phyloP scores from a whole-genome alignment of 1,140 invertebrate genomes.

The Ceratitis capitata region DNA sequence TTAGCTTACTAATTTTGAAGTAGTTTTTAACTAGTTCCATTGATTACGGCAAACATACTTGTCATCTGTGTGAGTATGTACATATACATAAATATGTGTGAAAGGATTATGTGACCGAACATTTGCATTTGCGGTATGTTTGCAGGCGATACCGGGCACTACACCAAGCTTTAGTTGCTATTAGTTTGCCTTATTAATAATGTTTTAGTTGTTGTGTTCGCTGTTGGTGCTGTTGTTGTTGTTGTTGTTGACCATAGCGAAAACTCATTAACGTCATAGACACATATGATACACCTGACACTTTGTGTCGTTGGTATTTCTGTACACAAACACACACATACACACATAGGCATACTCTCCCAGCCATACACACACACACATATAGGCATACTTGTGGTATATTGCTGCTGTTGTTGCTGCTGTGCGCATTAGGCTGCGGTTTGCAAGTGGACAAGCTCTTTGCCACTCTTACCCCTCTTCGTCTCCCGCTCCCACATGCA shows the following conservation, averaged over 20 bases:
- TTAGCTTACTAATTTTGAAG: too few relatives aligned
- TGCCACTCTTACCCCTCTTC: too few relatives aligned
- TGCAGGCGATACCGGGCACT: not conserved
- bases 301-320: too few relatives aligned
- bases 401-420: not conserved
- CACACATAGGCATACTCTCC: not conserved
- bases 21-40: too few relatives aligned
- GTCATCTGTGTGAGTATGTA: not conserved
- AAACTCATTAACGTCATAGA: constrained; percentile 26
- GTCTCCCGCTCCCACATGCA: too few relatives aligned
- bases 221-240: not conserved
- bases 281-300: constrained; percentile 18
- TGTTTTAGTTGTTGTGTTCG: not conserved
- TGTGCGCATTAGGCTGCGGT: constrained; percentile 8
- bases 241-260: not conserved
- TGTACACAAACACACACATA: not conserved
- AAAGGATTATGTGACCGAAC: constrained; percentile 18
- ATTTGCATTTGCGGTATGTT: constrained; percentile 33
- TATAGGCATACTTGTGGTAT: too few relatives aligned
- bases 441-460: not conserved
- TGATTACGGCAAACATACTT: not conserved
- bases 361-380: not conserved
- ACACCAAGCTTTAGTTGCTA: not conserved
- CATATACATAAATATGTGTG: not conserved
- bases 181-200: constrained; percentile 5